Base-by-base conservation (phyloP, 2,888 invertebrate species). In the Atrina japonica region DNA sequence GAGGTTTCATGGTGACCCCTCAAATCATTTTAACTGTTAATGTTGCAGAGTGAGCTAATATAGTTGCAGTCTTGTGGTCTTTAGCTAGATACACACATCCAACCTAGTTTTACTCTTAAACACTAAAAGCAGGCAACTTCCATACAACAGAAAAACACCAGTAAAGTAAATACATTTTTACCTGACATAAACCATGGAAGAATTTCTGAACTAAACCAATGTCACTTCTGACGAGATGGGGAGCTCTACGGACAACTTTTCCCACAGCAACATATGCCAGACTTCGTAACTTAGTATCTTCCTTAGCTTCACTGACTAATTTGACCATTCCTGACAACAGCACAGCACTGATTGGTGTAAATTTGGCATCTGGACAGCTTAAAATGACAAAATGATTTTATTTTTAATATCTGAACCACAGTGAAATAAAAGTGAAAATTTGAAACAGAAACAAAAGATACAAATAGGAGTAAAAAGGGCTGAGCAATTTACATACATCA, bases 201-300 rank as follows among this genome's bases (percentile, higher is more conserved):
- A 92, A 89, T 27, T 86, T 85, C 78, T 91, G 90, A 21, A 94
- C 88, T 7, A 94, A 86, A 29, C 91, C 91, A 16, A 95, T 91
- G 88, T 95, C 94, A 83, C 94, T 93, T 81, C 93, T 93, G 2
- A 95, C 93, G n/a, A 94, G 91, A 56, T 91, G 84, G 0, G 93
- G 93, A 43, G 91, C 83, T 70, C 91, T 89, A 30, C 88, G 80
- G 1, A 91, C 93, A 21, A 94, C 90, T 89, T 93, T 93, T 83
- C 96, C 96, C 79, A 96, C 92, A 67, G 95, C 94, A 77, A 94
- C 93, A 87, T 95, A 96, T 0, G 95, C 95, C 90, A 95, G 93
- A 53, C 71, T 94, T 92, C 89, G 93, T 92, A 89, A 93, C 93
- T 84, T 93, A 1, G 87, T 77, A 70, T 88, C 90, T 82, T 90